These are phyloP conservation scores for Strix uralensis DNA, from an alignment of 2,113 vertebrate species.

Conservation along the genomic window DNA sequence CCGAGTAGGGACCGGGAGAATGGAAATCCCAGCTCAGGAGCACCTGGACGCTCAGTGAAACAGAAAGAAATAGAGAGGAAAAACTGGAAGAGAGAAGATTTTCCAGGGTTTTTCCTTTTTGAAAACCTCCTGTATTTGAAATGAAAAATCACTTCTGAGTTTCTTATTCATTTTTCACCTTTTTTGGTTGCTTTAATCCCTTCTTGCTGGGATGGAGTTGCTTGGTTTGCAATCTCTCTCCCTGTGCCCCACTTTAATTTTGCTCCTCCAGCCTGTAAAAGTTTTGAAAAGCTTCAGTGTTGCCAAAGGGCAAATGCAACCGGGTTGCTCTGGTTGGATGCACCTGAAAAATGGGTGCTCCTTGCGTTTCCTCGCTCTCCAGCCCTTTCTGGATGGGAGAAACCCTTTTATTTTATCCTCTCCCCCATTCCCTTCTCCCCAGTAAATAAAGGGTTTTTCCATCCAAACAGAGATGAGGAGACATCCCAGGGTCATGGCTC, in stretches of 20 bases:
- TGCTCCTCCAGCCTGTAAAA: not conserved
- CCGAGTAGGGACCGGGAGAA: not conserved
- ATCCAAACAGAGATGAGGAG: not conserved
- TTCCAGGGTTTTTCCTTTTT: not conserved
- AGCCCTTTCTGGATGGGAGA: not conserved
- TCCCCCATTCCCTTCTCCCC: not conserved
- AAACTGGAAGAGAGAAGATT: not conserved
- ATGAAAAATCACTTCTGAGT: not conserved
- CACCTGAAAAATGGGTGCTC: not conserved
- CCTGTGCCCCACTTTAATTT: not conserved
- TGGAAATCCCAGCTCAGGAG: not conserved
- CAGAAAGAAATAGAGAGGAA: not conserved
- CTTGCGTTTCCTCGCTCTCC: not conserved
- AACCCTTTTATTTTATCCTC: not conserved
- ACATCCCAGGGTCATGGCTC: not conserved
- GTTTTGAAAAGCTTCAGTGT: not conserved
- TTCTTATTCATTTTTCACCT: not conserved
- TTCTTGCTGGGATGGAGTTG: not conserved
- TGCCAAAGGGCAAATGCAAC: not conserved
- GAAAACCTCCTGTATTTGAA: not conserved
- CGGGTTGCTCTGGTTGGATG: not conserved
- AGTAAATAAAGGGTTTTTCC: not conserved
- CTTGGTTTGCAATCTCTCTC: not conserved
- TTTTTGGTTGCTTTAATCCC: not conserved
- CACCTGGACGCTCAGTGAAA: not conserved